Base-by-base conservation (phyloP, 2,888 invertebrate genomes). In the Caenorhabditis sp. region DNA sequence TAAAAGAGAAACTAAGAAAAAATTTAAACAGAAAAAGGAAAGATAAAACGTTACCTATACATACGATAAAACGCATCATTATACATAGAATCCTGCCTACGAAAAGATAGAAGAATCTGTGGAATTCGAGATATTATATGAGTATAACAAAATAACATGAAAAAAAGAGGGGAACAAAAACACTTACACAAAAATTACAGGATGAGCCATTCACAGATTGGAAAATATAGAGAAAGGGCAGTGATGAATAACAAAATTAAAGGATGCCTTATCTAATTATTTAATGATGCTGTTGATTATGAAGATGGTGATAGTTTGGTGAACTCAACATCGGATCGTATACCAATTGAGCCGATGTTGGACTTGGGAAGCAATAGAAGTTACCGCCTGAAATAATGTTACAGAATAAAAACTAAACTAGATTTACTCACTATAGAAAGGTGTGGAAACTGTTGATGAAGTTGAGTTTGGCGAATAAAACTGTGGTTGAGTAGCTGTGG, bases 31-130 rank as follows among this genome's bases (percentile, higher is more conserved):
- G 53, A 21, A 43, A 43, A 27, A 49, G 56, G 50, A 70, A 65
- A 70, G 67, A 72, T 72, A 72, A 72, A 72, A 72, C 72, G 59
- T 72, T 72, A 72, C 72, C 72, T 56, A 56, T 25, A 56, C 21
- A 56, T 26, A 56, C 56, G 56, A n/a, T 56, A 56, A 56, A 56
- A 56, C 56, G 56, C 56, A 56, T 53, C 12, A 20, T 43, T 43
- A 43, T 43, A 43, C 43, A 43, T 43, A 43, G 43, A 43, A 43
- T 43, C 14, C 43, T 43, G 31, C 31, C 31, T 31, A 31, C 31
- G 31, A 31, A 10, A 31, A 31, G 31, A 31, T 43, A 43, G 12
- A 36, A 10, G 10, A 17, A 17, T 43, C 43, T 43, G 43, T 43
- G 43, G 43, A 43, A 43, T 43, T 43, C 43, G 17, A 43, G 43